Base-by-base conservation (phyloP, 2,797 vertebrate species). In the Acipenser oxyrinchus region DNA sequence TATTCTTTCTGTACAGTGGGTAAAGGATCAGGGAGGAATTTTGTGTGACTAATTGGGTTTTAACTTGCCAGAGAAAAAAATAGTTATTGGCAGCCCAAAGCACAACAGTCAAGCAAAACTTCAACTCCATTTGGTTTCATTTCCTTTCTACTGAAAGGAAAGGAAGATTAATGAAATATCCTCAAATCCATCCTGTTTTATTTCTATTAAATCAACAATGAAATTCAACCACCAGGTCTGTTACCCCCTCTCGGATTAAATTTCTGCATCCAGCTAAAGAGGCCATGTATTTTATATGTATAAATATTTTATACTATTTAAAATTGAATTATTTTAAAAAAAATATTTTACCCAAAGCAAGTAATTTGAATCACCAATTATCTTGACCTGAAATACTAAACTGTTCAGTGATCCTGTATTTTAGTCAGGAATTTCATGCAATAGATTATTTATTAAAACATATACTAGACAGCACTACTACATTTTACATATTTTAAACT, bases 91-190 rank as follows among this genome's bases (percentile, higher is more conserved):
- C 88, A 87, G 84, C 76, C 79, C 83, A 83, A 82, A 87, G 83
- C 81, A 81, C 62, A 75, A 84, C 79, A 83, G 82, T 79, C 83
- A 86, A 88, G 79, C 79, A 63, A 78, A 81, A 81, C 68, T 88
- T 89, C 87, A 93, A 92, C 89, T 92, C 84, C 86, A 89, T 90
- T 95, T 83, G 84, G 90, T 87, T 92, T 93, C 86, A 96, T 96
- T 97, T 96, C 92, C 94, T 93, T 90, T 89, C 85, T 87, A 91
- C 87, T 89, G 91, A 93, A 91, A 93, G 92, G 91, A 88, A 91
- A 91, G 90, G 84, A 90, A 93, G 95, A 96, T 95, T 94, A 95
- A 95, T 95, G 90, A 94, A 95, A 95, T 94, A 95, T 94, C 93
- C 93, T 87, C 91, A 94, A 95, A 94, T 96, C 93, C 92, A 92